Evolutionary conservation across 2,113 vertebrate species (phyloP).

Genomic region (Numenius arquata): DNA sequence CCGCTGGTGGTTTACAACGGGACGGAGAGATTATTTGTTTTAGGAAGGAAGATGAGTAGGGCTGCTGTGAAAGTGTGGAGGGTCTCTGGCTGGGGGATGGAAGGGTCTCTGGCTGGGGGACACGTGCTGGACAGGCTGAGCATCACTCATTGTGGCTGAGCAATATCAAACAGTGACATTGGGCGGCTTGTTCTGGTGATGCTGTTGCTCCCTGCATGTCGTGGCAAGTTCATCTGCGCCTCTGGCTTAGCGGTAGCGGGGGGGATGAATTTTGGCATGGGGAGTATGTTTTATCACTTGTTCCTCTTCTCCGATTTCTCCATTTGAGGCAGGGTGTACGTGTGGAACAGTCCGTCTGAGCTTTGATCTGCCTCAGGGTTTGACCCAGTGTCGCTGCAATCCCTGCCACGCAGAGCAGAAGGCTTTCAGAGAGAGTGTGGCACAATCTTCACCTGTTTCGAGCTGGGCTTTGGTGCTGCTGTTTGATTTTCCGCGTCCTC

Average conservation of each 20-base stretch:
- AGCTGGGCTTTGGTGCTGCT: background rate
- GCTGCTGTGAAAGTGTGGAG: background rate
- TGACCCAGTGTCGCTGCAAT: background rate
- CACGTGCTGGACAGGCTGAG: background rate
- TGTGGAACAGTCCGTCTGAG: background rate
- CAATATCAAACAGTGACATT: background rate
- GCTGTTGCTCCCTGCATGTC: background rate
- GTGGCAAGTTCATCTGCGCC: background rate
- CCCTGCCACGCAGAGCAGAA: background rate
- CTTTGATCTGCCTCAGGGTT: background rate
- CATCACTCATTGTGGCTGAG: slow-evolving; percentile 27
- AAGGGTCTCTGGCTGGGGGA: background rate
- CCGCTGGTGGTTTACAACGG: background rate
- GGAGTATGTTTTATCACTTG: background rate
- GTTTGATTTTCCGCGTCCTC: background rate
- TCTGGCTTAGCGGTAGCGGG: background rate
- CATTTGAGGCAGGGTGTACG: background rate
- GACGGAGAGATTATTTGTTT: slow-evolving; percentile 25
- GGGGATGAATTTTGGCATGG: background rate
- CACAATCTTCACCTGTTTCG: background rate
- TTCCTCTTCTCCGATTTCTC: background rate
- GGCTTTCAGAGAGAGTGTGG: background rate
- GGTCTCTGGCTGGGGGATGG: background rate
- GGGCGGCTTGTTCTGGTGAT: background rate
- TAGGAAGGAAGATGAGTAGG: slow-evolving; percentile 1